Percentiles rank a stretch among this genome's conserved stretches.
Evolutionary conservation across 2,888 invertebrate species (phyloP).

Genomic region (Caenorhabditis afra): DNA sequence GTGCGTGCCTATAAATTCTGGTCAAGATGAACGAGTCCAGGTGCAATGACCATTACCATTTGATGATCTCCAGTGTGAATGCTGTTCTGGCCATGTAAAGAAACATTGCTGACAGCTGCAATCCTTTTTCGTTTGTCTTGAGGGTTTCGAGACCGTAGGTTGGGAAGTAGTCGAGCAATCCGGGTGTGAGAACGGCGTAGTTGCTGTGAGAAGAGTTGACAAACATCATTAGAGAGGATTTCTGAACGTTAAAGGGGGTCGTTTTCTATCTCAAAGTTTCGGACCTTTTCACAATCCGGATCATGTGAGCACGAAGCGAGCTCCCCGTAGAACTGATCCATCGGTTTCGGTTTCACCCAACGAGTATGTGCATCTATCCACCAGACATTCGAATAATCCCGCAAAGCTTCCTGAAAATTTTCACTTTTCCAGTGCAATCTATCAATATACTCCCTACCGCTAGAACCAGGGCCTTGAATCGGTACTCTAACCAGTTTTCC

Average conservation of each 20-base stretch:
- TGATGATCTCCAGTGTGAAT: slow-evolving; percentile 36
- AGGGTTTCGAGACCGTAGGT: slow-evolving; percentile 26
- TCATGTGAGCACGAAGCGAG: slow-evolving; percentile 18
- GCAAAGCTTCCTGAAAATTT: slow-evolving; percentile 17
- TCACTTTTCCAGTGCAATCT: background rate
- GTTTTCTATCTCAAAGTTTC: background rate
- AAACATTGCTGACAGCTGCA: slow-evolving; percentile 36
- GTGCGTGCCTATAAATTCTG: slow-evolving; percentile 23
- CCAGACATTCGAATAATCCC: slow-evolving; percentile 37
- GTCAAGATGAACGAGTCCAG: too few species aligned
- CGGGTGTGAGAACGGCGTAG: slow-evolving; percentile 23
- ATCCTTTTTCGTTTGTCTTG: slow-evolving; percentile 35
- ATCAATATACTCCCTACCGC: slow-evolving; percentile 11
- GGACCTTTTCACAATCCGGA: slow-evolving; percentile 29
- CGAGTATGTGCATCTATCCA: slow-evolving; percentile 34
- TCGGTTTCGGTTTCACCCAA: slow-evolving; percentile 28
- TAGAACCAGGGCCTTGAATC: slow-evolving; percentile 38
- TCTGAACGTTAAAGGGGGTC: background rate
- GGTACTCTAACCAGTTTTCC: slow-evolving; percentile 33
- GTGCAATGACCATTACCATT: slow-evolving; percentile 4
- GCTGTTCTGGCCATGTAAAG: slow-evolving; percentile 30
- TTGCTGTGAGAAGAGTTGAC: slow-evolving; percentile 33
- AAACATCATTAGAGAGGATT: slow-evolving; percentile 36
- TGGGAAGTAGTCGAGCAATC: slow-evolving; percentile 34
- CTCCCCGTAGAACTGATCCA: slow-evolving; percentile 29